Conservation (phyloP, 30 jellyfish, hydroid and myxozoan genomes). For the Chrysaora quinquecirrha region DNA sequence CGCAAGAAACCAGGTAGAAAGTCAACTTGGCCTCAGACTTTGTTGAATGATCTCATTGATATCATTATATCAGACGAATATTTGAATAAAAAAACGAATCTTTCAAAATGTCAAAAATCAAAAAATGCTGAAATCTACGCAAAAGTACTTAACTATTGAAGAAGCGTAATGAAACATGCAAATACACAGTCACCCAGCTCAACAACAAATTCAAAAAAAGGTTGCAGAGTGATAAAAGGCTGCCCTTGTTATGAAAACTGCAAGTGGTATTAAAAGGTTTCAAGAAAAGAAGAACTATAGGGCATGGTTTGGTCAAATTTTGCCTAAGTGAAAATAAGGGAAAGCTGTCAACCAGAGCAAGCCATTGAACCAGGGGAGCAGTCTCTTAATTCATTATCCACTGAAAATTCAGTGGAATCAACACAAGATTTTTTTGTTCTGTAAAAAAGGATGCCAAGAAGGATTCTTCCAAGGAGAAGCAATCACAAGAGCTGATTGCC, state of each 20-base stretch:
- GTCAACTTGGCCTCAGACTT: constrained; percentile 36
- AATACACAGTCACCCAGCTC: constrained; percentile 51
- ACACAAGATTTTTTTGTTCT: constrained; percentile 43
- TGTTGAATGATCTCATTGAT: constrained; percentile 40
- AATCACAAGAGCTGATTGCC: constrained; percentile 18
- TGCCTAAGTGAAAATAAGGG: constrained; percentile 58
- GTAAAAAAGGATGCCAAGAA: constrained; percentile 50
- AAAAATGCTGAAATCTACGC: constrained; percentile 43
- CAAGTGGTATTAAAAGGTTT: constrained; percentile 50
- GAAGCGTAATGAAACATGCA: constrained; percentile 50
- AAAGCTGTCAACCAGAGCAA: no score
- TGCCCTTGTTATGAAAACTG: constrained; percentile 58
- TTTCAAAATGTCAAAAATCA: constrained; percentile 34
- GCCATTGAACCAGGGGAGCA: constrained; percentile 67
- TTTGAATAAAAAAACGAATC: constrained; percentile 31
- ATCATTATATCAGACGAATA: constrained; percentile 40
- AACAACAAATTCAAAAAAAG: constrained; percentile 41
- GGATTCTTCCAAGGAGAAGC: constrained; percentile 8
- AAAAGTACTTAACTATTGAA: constrained; percentile 11
- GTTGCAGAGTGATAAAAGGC: constrained; percentile 62
- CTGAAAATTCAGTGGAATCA: constrained; percentile 35
- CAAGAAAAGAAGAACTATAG: constrained; percentile 59
- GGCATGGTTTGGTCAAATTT: constrained; percentile 58
- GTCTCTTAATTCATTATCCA: constrained; percentile 20
- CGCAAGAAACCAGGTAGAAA: constrained; percentile 41